Base-by-base conservation (phyloP, 2,113 vertebrate genomes). In the Okapia johnstoni region DNA sequence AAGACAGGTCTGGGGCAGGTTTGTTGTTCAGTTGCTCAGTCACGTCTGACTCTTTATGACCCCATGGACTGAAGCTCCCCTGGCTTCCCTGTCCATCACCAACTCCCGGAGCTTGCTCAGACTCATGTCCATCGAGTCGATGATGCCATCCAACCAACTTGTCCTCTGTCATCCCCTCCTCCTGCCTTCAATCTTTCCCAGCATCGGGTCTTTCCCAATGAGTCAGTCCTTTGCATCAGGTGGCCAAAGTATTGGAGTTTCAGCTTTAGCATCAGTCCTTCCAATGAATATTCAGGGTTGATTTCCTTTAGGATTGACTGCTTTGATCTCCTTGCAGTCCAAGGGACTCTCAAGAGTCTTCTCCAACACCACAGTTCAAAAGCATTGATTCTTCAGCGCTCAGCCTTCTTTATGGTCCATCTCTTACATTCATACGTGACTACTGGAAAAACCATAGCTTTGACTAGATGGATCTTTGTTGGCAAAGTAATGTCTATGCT, bases 41-140 rank as follows among this genome's bases (percentile, higher is more conserved):
- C n/a, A 70, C 2, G 0, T 40, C 66, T 10, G 36, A 3, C 19
- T 40, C 66, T 40, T 70, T 70, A 40, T 40, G 21, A 40, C n/a
- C 66, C 66, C 66, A 40, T 23, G n/a, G n/a, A 70, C 66, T 23
- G 66, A n/a, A 40, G 19, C 66, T n/a, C 21, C 36, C 66, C 66
- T 40, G 66, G 66, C 66, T 70, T 23, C n/a, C 10, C 19, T 70
- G n/a, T 40, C n/a, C 66, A 70, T 70, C n/a, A 6, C 66, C 66
- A 70, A 6, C n/a, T 70, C n/a, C 66, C 36, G 11, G n/a, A 40
- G 66, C n/a, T 70, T 70, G n/a, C 66, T 70, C 66, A 70, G n/a
- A 70, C 2, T 0, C 66, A 70, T 12, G 19, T 70, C 66, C 66
- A 23, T 40, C 0, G 2, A 70, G 66, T 70, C 2, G 0, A 10